phyloP scores from a whole-genome alignment of 2,888 invertebrate species.

The Conus canariensis region DNA sequence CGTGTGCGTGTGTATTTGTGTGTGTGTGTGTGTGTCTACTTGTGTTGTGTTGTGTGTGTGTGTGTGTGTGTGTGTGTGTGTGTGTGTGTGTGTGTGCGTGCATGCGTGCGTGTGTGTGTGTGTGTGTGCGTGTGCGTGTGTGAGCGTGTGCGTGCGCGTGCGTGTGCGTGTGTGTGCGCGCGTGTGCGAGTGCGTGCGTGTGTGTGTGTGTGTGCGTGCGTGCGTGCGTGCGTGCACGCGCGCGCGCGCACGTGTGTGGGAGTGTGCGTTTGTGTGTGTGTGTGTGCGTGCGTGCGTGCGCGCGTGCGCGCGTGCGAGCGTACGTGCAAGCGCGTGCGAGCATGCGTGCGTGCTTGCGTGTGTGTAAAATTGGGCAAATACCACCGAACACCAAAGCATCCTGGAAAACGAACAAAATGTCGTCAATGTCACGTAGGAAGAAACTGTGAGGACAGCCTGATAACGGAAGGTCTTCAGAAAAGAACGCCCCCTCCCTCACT shows the following conservation, averaged over 20 bases:
- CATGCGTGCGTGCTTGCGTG: neutral
- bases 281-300: too few species aligned
- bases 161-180: neutral
- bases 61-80: neutral
- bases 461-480: too few species aligned
- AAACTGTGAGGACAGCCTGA: neutral
- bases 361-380: neutral
- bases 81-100: too few species aligned
- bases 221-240: neutral
- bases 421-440: neutral
- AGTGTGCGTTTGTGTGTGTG: too few species aligned
- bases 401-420: neutral
- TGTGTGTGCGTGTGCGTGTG: too few species aligned
- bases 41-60: too few species aligned
- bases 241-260: neutral
- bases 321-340: too few species aligned
- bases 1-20: neutral
- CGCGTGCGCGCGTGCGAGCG: too few species aligned
- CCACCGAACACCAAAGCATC: neutral
- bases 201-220: neutral
- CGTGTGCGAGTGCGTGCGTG: too few species aligned
- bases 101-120: neutral
- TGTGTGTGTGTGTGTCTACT: too few species aligned
- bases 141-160: too few species aligned
- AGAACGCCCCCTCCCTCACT: too few species aligned